A percentile compares a stretch with the other conserved stretches of the same genome.
Conservation (phyloP, 2,113 vertebrate genomes). For the Microcebus jonahi region DNA sequence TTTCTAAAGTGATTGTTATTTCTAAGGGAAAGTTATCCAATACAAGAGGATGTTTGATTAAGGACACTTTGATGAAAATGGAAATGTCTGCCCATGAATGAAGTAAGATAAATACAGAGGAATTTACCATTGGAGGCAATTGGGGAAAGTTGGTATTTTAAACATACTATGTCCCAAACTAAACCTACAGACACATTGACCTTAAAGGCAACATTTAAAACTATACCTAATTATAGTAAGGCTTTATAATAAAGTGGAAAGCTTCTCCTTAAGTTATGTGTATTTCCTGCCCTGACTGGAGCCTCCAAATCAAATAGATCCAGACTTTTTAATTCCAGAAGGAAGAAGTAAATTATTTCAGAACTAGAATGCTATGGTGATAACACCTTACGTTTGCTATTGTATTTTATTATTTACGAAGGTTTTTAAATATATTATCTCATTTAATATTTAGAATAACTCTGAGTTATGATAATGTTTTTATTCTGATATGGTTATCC, state of each 20-base stretch:
- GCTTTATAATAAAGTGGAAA: neutral
- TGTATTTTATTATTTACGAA: neutral
- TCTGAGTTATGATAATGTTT: neutral
- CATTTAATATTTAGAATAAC: neutral
- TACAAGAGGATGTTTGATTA: neutral
- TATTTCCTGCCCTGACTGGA: neutral
- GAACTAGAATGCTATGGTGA: neutral
- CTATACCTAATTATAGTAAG: neutral
- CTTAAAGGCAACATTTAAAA: neutral
- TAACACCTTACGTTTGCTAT: neutral
- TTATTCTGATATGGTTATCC: neutral
- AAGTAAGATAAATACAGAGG: neutral
- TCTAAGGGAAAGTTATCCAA: neutral
- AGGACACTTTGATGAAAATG: neutral
- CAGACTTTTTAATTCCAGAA: neutral
- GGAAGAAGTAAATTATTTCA: neutral
- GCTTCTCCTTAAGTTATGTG: neutral
- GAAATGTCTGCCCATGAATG: neutral
- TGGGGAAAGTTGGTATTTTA: neutral
- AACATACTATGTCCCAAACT: neutral
- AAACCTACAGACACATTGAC: neutral
- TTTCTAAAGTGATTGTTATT: slow-evolving; percentile 43
- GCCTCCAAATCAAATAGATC: neutral
- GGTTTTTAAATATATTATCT: neutral
- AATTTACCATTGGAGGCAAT: neutral